Conservation (phyloP, 2,888 invertebrate genomes). For the Sarcophaga rosellei region DNA sequence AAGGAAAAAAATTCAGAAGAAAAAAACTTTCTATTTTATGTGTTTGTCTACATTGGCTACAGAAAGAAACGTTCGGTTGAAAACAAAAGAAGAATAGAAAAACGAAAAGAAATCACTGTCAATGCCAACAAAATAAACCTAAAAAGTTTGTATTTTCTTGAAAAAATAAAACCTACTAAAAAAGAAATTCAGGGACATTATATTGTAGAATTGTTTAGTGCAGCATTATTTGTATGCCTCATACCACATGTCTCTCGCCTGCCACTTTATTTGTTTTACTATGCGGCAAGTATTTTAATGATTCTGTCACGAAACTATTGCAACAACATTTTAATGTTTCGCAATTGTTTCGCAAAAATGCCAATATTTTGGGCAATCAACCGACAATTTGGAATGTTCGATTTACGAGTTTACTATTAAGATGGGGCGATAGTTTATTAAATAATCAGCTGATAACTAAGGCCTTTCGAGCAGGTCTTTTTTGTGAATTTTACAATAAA, state of each 20-base stretch:
- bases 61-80: not conserved
- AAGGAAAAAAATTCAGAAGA: not conserved
- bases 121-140: slow-evolving; percentile 54
- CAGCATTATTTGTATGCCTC: not conserved
- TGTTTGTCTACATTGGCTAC: slow-evolving; percentile 37
- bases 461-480: too few relatives aligned
- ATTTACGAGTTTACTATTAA: too few relatives aligned
- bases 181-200: slow-evolving; percentile 45
- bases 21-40: slow-evolving; percentile 57
- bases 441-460: too few relatives aligned
- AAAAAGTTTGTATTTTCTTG: slow-evolving; percentile 1
- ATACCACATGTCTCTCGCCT: not conserved
- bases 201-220: slow-evolving; percentile 17
- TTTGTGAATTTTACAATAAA: too few relatives aligned
- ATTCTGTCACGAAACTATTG: slow-evolving; percentile 16
- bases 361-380: too few relatives aligned
- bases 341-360: too few relatives aligned
- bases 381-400: too few relatives aligned
- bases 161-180: slow-evolving; percentile 23
- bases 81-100: not conserved
- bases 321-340: too few relatives aligned
- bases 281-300: slow-evolving; percentile 35
- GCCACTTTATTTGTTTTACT: slow-evolving; percentile 13
- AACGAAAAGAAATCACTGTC: slow-evolving; percentile 59
- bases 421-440: too few relatives aligned